Evolutionary conservation across 2,113 vertebrate genomes (phyloP), one percentile per base, ranked within the genome.

Genomic region (Pleuronectes platessa): DNA sequence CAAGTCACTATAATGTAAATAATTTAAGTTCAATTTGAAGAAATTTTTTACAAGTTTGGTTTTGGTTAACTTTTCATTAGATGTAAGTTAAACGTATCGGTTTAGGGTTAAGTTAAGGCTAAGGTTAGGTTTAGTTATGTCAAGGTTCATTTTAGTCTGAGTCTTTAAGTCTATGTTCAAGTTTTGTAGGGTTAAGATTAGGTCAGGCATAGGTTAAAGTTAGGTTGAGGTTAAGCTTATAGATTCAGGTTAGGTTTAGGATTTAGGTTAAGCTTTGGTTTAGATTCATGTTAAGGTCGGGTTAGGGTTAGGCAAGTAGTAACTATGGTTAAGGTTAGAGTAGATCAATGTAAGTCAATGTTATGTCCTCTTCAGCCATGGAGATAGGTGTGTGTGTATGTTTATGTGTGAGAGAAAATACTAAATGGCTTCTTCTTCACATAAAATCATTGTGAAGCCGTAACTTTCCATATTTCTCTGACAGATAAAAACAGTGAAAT

Each of bases 401-500:
- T 17, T 17, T 68, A 35, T 83, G 55, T 31, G 45, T 81, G 55
- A 31, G 31, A 31, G 31, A 31, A 31, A 55, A 47, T 23, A 62
- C 59, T 78, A 67, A 83, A 82, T 64, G 61, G 58, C 59, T 69
- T 76, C 59, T 56, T 17, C 73, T 45, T 55, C 61, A 78, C 62
- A 76, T 73, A 58, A 59, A 79, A 84, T 79, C 61, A 68, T 23
- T 20, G 56, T 0, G 47, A 74, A 70, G 53, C 49, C 51, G 15
- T 73, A 81, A 47, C 59, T 60, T 49, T 67, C 49, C 13, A 62
- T 60, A 71, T 69, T 31, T 82, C 64, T 77, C 49, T 71, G 35
- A 49, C 31, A 20, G 49, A 86, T 72, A 80, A 80, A 65, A 78
- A 61, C 54, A 62, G 62, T 42, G 75, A 61, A 61, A 85, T 75